These are phyloP conservation scores for Aldrovandia affinis DNA, from an alignment of 2,797 vertebrate species.

Conservation along the genomic window DNA sequence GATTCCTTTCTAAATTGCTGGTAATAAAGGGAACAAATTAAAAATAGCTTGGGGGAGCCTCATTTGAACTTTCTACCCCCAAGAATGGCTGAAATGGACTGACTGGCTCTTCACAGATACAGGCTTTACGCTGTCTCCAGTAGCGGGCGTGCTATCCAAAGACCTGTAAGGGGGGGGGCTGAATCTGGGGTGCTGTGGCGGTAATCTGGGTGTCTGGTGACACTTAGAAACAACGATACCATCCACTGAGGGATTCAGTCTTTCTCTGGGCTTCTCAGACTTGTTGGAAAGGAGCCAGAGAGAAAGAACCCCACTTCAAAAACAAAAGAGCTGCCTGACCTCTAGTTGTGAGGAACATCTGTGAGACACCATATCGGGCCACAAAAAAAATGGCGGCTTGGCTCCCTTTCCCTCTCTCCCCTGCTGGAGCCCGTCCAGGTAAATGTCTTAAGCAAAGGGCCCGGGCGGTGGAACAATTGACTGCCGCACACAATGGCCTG, in stretches of 20 bases:
- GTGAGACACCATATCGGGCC: slow-evolving; percentile 35
- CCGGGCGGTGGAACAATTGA: neutral
- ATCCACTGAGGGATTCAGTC: neutral
- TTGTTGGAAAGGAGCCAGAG: neutral
- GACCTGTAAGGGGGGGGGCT: neutral
- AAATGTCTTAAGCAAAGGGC: slow-evolving; percentile 24
- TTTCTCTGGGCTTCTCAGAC: neutral
- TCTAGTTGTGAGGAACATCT: slow-evolving; percentile 1
- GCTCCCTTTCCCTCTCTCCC: slow-evolving; percentile 55
- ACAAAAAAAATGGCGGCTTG: slow-evolving; percentile 46
- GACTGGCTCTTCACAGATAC: neutral
- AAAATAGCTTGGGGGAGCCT: neutral
- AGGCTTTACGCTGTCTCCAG: neutral
- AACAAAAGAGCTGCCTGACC: neutral
- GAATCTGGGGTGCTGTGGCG: neutral
- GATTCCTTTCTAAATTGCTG: neutral
- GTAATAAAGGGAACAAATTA: too few species aligned
- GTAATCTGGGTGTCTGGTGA: neutral
- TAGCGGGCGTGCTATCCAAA: too few species aligned
- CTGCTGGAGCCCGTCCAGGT: slow-evolving; percentile 55
- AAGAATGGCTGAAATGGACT: neutral
- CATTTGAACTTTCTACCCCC: neutral
- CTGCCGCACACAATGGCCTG: neutral
- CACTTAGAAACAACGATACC: neutral
- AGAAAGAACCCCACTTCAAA: neutral